These are phyloP conservation scores for Planococcus citri DNA, from an alignment of 1,140 invertebrate genomes.

Conservation along the genomic window DNA sequence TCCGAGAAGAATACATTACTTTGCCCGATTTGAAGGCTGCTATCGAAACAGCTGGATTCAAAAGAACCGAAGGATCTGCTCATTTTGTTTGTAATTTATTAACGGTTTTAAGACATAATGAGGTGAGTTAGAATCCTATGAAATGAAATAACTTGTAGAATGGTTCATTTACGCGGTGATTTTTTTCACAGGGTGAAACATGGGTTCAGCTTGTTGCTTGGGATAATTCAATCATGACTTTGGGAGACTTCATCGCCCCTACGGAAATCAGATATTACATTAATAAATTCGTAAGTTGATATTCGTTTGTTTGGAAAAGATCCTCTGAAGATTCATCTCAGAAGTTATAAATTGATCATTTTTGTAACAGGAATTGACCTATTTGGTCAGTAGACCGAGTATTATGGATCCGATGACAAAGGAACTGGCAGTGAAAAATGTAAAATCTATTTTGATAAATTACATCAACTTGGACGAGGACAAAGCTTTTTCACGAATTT, in stretches of 20 bases:
- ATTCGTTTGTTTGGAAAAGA: background rate
- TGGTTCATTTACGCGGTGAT: background rate
- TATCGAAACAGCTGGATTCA: constrained; percentile 11
- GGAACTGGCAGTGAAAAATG: background rate
- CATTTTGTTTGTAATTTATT: constrained; percentile 4
- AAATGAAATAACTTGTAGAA: background rate
- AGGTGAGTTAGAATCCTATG: background rate
- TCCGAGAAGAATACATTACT: constrained; percentile 2
- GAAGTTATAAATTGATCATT: background rate
- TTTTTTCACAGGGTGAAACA: constrained; percentile 6
- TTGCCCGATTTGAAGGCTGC: constrained; percentile 9
- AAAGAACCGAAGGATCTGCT: background rate
- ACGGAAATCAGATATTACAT: constrained; percentile 10
- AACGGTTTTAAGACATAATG: background rate
- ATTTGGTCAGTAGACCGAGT: background rate
- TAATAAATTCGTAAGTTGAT: background rate
- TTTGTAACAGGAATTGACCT: background rate
- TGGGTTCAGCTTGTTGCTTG: constrained; percentile 9
- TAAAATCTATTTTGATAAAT: background rate
- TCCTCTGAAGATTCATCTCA: background rate
- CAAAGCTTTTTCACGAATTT: constrained; percentile 8
- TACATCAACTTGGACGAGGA: constrained; percentile 1
- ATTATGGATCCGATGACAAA: background rate
- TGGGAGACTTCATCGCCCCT: constrained; percentile 5
- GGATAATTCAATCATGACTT: constrained; percentile 12